Evolutionary conservation across 2,113 vertebrate species (phyloP), one percentile per base, ranked within the genome.

Genomic region (Rostratula benghalensis): DNA sequence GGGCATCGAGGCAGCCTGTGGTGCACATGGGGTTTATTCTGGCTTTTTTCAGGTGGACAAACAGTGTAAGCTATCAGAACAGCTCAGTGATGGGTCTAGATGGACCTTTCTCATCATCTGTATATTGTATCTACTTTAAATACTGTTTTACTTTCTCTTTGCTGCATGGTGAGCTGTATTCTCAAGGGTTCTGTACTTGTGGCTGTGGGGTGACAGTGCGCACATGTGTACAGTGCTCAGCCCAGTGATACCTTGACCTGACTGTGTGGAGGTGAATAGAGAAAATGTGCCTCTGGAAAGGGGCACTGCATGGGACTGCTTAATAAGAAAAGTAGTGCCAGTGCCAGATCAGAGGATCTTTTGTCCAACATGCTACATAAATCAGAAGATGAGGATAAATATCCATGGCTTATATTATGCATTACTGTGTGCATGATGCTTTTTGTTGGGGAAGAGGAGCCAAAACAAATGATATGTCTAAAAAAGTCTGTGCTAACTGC

Each of bases 181-280:
- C 46, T 17, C 54, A 37, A 70, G 23, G 28, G 25, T 31, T 61
- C 11, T 14, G 8, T 64, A 4, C 39, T 64, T 1, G 2, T 41
- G 56, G 13, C 35, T 83, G 64, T 20, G 35, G 53, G 33, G n/a
- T 23, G 53, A 11, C 56, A n/a, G 37, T 23, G 50, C 15, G 2
- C 3, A 10, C n/a, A 7, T 0, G 1, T 48, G 4, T 54, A 39
- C 0, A 0, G 31, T 18, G 33, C 39, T 64, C 53, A 60, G 68
- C 64, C 74, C 24, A 39, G 75, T 18, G 11, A 46, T 16, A 39
- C 4, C 24, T 41, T 1, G 1, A 12, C 64, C 57, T 53, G 39
- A 48, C 45, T 64, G 57, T 82, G 51, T 53, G 56, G n/a, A 50
- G 50, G 76, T 78, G 48, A 53, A 53, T 48, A 54, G 57, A 18